A percentile compares a stretch with the other conserved stretches of the same genome.
Conservation (phyloP, 2,113 vertebrate species). For the Willisornis vidua region DNA sequence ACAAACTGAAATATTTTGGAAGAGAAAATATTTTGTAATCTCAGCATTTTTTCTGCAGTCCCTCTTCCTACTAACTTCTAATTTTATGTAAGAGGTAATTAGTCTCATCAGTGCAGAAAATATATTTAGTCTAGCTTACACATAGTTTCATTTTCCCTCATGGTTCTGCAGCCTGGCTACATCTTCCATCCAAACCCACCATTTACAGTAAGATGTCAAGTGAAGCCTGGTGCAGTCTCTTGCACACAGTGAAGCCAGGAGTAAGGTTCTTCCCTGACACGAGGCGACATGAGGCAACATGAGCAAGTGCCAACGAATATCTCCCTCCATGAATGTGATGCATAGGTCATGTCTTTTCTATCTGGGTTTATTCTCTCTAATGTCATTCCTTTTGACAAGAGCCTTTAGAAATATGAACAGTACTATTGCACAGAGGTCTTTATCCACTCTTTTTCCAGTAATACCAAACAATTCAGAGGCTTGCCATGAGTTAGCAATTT, state of each 20-base stretch:
- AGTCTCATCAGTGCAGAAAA: background rate
- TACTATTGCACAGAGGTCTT: background rate
- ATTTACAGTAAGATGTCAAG: background rate
- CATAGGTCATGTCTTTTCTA: background rate
- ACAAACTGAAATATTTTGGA: conserved; percentile 29
- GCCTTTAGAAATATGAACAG: background rate
- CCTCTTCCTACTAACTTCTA: background rate
- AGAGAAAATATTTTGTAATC: conserved; percentile 17
- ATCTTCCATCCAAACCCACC: background rate
- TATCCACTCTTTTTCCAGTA: background rate
- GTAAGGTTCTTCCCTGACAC: background rate
- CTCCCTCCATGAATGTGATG: background rate
- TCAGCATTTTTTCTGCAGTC: conserved; percentile 2
- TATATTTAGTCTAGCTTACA: background rate
- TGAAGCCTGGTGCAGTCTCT: background rate
- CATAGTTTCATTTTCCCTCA: background rate
- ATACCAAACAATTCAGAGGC: background rate
- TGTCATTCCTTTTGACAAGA: background rate
- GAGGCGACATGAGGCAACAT: background rate
- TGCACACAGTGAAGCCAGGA: background rate
- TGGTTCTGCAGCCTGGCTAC: background rate
- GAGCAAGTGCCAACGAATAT: background rate
- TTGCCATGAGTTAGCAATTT: background rate
- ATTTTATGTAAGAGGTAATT: conserved; percentile 10
- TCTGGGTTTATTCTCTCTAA: background rate